Percentiles rank a stretch among this genome's conserved stretches.
phyloP scores from a whole-genome alignment of 2,113 vertebrate genomes.

The Elephas maximus region DNA sequence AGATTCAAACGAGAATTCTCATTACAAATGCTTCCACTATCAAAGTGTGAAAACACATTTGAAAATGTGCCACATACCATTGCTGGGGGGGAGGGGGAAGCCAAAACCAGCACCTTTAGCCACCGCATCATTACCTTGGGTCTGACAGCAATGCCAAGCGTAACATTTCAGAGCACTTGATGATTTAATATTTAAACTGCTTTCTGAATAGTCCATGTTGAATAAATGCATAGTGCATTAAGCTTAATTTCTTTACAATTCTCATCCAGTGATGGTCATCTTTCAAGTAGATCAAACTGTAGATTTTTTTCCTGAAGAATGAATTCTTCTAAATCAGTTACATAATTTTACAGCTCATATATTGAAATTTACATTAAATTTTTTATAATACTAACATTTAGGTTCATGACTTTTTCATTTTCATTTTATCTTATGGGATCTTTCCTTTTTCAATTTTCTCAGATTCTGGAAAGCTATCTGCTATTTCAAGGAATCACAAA shows the following conservation, averaged over 20 bases:
- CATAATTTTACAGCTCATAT: slow-evolving; percentile 8
- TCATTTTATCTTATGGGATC: background rate
- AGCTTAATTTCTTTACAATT: slow-evolving; percentile 48
- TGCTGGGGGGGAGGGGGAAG: background rate
- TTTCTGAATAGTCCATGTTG: background rate
- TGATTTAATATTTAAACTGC: slow-evolving; percentile 48
- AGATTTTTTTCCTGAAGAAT: slow-evolving; percentile 63
- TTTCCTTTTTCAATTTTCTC: background rate
- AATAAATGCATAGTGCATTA: background rate
- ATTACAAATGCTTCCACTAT: slow-evolving; percentile 75
- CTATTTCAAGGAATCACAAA: slow-evolving; percentile 35
- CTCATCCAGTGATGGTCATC: background rate
- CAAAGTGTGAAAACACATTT: slow-evolving; percentile 83
- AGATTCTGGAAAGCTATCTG: background rate
- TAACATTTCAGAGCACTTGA: background rate
- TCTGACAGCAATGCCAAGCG: slow-evolving; percentile 45
- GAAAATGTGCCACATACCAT: slow-evolving; percentile 80
- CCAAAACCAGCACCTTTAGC: background rate
- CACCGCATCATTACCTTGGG: slow-evolving; percentile 11
- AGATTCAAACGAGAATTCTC: slow-evolving; percentile 74
- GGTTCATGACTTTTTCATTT: background rate
- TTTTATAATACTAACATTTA: slow-evolving; percentile 23
- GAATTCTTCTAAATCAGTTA: slow-evolving; percentile 58
- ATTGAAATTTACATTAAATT: slow-evolving; percentile 4
- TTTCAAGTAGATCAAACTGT: slow-evolving; percentile 27